phyloP scores from a whole-genome alignment of 2,888 invertebrate species.

The Pseudanteris insignis region DNA sequence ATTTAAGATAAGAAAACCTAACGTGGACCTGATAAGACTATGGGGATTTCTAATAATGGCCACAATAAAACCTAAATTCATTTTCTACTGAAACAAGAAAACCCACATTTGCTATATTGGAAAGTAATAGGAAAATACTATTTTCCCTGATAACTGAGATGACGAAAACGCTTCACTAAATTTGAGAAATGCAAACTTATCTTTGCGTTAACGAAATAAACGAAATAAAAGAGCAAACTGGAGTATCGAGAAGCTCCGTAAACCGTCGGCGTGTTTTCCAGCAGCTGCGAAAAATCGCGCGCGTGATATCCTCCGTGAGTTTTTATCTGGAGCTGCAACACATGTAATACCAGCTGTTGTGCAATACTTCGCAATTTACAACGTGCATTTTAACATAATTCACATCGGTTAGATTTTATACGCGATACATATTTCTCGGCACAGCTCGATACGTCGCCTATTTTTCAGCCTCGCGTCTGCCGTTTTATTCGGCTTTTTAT shows the following conservation, averaged over 20 bases:
- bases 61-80: too few relatives aligned
- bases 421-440: slow-evolving; percentile 44
- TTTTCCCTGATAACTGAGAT: too few relatives aligned
- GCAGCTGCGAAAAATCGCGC: slow-evolving; percentile 41
- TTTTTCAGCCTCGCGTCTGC: slow-evolving; percentile 28
- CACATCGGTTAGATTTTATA: slow-evolving; percentile 44
- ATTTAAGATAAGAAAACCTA: too few relatives aligned
- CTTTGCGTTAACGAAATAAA: too few relatives aligned
- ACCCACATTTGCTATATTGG: too few relatives aligned
- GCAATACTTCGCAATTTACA: slow-evolving; percentile 44
- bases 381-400: slow-evolving; percentile 44
- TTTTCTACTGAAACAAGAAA: too few relatives aligned
- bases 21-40: too few relatives aligned
- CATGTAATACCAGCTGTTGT: slow-evolving; percentile 46
- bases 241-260: not conserved
- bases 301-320: slow-evolving; percentile 15
- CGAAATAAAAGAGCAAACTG: too few relatives aligned
- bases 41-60: too few relatives aligned
- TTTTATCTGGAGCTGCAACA: slow-evolving; percentile 28
- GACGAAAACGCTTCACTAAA: too few relatives aligned
- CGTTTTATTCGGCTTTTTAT: slow-evolving; percentile 30
- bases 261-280: slow-evolving; percentile 21
- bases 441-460: slow-evolving; percentile 43
- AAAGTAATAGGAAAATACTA: not conserved
- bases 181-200: too few relatives aligned